Evolutionary conservation across 1,140 invertebrate genomes (phyloP).

Genomic region (Trichonephila inaurata): DNA sequence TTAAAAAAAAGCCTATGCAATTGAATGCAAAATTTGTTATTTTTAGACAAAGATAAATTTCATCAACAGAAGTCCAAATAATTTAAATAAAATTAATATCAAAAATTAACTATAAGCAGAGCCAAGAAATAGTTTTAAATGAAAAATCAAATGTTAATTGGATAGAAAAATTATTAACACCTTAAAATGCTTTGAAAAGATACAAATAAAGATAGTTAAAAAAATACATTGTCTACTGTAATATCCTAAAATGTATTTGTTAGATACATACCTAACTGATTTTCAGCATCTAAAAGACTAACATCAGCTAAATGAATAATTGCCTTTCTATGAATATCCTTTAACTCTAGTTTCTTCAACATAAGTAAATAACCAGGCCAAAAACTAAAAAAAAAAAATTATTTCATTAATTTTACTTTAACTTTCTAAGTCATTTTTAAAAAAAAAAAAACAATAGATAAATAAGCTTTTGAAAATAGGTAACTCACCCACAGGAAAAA

Average conservation of each 20-base stretch:
- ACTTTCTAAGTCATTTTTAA: no score
- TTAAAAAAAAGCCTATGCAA: no score
- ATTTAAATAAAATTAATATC: background rate
- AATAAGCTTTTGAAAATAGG: background rate
- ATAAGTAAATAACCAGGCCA: constrained; percentile 66
- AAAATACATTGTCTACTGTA: background rate
- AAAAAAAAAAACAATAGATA: no score
- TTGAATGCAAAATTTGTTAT: background rate
- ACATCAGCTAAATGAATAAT: constrained; percentile 65
- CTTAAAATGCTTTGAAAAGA: background rate
- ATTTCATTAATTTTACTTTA: no score
- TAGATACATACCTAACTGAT: constrained; percentile 46
- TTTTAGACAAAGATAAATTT: background rate
- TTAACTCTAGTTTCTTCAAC: constrained; percentile 33
- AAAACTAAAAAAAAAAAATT: constrained; percentile 46
- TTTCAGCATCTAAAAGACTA: constrained; percentile 56
- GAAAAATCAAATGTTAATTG: background rate
- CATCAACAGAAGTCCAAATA: background rate
- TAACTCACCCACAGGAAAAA: constrained; percentile 60
- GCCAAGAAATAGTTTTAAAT: background rate
- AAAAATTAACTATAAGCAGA: background rate
- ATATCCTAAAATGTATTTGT: background rate
- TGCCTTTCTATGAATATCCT: constrained; percentile 43
- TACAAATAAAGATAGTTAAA: background rate
- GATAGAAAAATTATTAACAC: background rate